These are phyloP conservation scores for Erythrocercus mccallii DNA, from an alignment of 2,113 vertebrate species.

Conservation along the genomic window DNA sequence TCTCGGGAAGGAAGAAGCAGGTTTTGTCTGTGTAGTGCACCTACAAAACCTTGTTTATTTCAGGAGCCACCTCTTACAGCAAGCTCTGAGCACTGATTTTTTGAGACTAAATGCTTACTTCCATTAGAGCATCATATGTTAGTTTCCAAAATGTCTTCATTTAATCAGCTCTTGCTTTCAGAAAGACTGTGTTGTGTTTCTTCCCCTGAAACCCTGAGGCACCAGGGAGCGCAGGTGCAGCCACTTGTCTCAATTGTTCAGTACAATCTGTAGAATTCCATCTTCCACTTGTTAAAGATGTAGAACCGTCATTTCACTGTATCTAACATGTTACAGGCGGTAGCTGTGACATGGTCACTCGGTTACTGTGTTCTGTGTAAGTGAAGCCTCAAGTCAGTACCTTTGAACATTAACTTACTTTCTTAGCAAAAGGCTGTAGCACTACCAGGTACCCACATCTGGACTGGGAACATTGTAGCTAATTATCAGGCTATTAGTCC, in stretches of 20 bases:
- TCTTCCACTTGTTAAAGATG: neutral
- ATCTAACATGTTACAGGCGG: neutral
- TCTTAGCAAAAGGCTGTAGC: neutral
- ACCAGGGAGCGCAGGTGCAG: neutral
- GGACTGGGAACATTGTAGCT: neutral
- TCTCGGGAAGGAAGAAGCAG: neutral
- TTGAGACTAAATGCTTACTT: neutral
- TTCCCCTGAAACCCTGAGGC: neutral
- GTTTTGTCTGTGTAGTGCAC: neutral
- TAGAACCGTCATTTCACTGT: neutral
- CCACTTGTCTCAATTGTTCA: neutral
- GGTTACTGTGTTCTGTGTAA: neutral
- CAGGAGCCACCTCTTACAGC: neutral
- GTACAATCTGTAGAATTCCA: neutral
- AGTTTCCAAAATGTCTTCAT: neutral
- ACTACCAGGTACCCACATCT: neutral
- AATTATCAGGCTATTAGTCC: neutral
- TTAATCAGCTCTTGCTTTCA: neutral
- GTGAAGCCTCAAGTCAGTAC: neutral
- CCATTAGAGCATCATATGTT: neutral
- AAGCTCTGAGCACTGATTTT: neutral
- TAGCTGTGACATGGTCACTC: neutral
- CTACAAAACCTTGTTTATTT: neutral
- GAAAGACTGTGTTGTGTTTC: neutral
- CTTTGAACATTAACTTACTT: neutral